These are phyloP conservation scores for Hydrolagus affinis DNA, from an alignment of 2,113 vertebrate genomes.

Conservation along the genomic window DNA sequence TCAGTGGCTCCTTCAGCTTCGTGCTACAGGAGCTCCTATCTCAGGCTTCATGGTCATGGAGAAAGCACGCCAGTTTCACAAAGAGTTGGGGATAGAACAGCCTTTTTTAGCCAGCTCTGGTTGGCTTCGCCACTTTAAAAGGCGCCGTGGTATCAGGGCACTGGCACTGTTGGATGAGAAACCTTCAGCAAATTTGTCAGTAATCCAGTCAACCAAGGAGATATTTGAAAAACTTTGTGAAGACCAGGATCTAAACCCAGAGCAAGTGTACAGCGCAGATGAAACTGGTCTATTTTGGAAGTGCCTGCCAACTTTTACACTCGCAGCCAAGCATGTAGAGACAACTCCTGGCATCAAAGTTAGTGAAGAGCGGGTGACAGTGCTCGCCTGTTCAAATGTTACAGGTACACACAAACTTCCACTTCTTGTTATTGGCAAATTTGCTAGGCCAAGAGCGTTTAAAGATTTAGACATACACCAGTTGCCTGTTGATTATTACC, in stretches of 20 bases:
- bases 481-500: background rate
- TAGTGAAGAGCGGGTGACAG: background rate
- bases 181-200: background rate
- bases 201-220: background rate
- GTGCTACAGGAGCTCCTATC: slow-evolving; percentile 5
- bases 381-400: background rate
- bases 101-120: slow-evolving; percentile 7
- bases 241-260: slow-evolving; percentile 7
- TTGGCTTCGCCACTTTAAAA: slow-evolving; percentile 9
- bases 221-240: background rate
- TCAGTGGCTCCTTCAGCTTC: slow-evolving; percentile 11
- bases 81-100: slow-evolving; percentile 11
- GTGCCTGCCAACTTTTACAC: background rate
- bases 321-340: background rate
- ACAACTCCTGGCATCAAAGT: background rate
- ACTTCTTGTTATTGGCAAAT: background rate
- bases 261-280: slow-evolving; percentile 9
- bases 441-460: background rate
- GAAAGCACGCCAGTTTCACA: background rate
- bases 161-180: slow-evolving; percentile 11
- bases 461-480: background rate
- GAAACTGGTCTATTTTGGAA: slow-evolving; percentile 11
- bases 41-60: slow-evolving; percentile 11
- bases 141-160: background rate
- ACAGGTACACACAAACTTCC: background rate